Percentiles rank a stretch among this genome's conserved stretches.
Evolutionary conservation across 2,888 invertebrate species (phyloP).

Genomic region (Cephus nigrinus): DNA sequence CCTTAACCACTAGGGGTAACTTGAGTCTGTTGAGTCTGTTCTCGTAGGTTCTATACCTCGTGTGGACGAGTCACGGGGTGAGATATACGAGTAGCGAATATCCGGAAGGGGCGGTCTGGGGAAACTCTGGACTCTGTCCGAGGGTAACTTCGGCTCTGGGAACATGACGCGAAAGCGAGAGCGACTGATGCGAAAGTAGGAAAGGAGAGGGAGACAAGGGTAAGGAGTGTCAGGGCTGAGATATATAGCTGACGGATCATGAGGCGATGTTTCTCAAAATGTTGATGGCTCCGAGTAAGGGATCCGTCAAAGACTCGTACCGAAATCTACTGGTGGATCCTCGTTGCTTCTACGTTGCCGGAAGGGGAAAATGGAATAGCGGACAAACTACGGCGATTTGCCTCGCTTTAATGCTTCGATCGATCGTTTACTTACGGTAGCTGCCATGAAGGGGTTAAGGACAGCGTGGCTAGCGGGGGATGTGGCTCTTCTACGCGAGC

Average conservation of each 20-base stretch:
- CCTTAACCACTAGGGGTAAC: constrained; percentile 31
- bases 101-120: constrained; percentile 51
- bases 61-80: neutral
- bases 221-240: neutral
- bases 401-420: neutral
- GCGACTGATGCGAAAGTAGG: neutral
- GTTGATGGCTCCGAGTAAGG: neutral
- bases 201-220: neutral
- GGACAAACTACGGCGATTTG: neutral
- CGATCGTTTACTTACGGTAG: constrained; percentile 46
- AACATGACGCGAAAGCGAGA: neutral
- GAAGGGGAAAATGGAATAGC: neutral
- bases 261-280: neutral
- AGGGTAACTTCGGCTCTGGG: constrained; percentile 7
- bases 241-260: neutral
- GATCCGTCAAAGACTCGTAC: neutral
- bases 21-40: constrained; percentile 21
- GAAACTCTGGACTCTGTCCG: constrained; percentile 42
- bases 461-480: constrained; percentile 38
- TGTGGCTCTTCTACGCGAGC: constrained; percentile 39
- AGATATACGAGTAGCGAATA: constrained; percentile 52
- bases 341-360: neutral
- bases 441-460: constrained; percentile 48
- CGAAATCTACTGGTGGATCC: neutral
- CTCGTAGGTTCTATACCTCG: neutral